Base-by-base conservation (phyloP, 92 coral and sea anemone genomes). In the Micromussa lordhowensis region DNA sequence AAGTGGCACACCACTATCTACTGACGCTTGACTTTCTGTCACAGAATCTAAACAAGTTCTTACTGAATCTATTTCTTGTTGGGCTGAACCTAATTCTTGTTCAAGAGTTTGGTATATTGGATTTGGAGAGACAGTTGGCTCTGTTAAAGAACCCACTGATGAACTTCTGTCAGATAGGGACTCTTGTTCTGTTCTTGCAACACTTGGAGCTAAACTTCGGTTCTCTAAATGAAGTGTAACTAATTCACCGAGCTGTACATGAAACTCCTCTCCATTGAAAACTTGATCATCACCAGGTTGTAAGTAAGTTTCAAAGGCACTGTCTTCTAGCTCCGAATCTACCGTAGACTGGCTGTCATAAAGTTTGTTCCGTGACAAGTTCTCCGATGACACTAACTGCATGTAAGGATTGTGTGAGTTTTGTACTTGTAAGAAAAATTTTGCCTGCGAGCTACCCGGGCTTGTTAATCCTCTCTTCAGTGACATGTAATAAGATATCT, bases 401-500 rank as follows among this genome's bases (percentile, higher is more conserved):
- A 90, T 90, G 75, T 95, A 95, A 28, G 98, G 95, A 85, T 82
- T 94, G 78, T 95, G 94, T 51, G 86, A 55, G 72, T 93, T 93
- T 83, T 93, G 95, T 57, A 95, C 91, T 86, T 95, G 98, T 71
- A 95, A 90, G 51, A 87, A 95, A 84, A 95, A 95, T 87, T 88
- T 94, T 77, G 98, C 90, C 70, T 91, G 86, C 19, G 96, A 89
- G 32, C 92, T 91, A 26, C 88, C 93, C 16, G 91, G 86, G 9
- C 80, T 78, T 26, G 85, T 87, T 16, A 76, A 79, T 1, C 88
- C 94, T 78, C 95, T 90, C 79, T 95, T 91, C 61, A 95, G 81
- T 32, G 98, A 95, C 98, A 95, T 95, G 82, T 95, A 95, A 85
- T 95, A 95, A 0, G 98, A 94, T 19, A 95, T 90, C 54, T 95